Base-by-base conservation (phyloP, 2,113 vertebrate genomes). In the Erpornis zantholeuca region DNA sequence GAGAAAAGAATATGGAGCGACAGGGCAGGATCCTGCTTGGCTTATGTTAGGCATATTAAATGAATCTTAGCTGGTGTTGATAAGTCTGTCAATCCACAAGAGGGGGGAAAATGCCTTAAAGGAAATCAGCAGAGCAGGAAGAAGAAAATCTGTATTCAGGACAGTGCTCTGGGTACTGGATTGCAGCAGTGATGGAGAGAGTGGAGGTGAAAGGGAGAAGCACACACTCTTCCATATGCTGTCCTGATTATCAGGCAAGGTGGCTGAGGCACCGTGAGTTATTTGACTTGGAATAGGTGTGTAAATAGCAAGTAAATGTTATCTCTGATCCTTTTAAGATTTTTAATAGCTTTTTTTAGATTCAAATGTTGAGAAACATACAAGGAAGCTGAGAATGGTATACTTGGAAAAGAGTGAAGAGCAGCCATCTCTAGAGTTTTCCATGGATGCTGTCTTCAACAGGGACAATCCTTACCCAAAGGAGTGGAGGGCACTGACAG, bases 101-200 rank as follows among this genome's bases (percentile, higher is more conserved):
- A 66, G 54, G 49, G 29, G 21, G 5, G 0, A 22, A 79, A 90
- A 86, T 64, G 79, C 88, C 71, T 94, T 96, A 64, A 96, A 95
- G 91, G 71, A 94, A 95, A 80, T 44, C 85, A 83, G 47, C 10
- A 2, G 59, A 83, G 82, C 79, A 90, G 75, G 59, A 93, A 68
- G 31, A 90, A 92, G 80, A 69, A 90, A 95, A 96, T 97, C 60
- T 95, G 88, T 93, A 96, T 96, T 95, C 94, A 93, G 80, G 76
- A 81, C 4, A 40, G 44, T 75, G 87, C 77, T 92, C 77, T 81
- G 61, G 27, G 73, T 94, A 68, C 56, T 3, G 52, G 77, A 86
- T 84, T 95, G 91, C 83, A 83, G 80, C 86, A 64, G 33, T 64
- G 91, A 86, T 83, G 76, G 60, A 73, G 92, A 69, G 54, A 90